Conservation (phyloP, 2,888 invertebrate species). For the Sepiola atlantica region DNA sequence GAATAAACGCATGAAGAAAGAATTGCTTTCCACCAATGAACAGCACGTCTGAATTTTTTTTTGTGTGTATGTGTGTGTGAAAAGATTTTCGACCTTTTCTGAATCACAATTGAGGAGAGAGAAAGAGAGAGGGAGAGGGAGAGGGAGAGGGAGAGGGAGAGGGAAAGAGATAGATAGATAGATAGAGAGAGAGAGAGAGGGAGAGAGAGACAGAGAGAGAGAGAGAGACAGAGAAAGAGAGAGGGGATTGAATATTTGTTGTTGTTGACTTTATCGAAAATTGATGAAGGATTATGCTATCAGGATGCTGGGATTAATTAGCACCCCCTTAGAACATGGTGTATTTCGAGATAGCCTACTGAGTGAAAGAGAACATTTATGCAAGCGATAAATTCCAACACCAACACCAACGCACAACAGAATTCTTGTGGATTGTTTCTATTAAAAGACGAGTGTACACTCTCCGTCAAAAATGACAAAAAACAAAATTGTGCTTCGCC, state of each 20-base stretch:
- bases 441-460: too few species aligned
- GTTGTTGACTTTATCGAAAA: background rate
- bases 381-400: background rate
- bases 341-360: background rate
- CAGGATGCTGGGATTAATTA: background rate
- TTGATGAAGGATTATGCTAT: background rate
- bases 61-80: background rate
- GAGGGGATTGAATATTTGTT: background rate
- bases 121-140: background rate
- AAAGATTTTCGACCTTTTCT: background rate
- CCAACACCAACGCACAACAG: too few species aligned
- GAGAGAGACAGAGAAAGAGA: background rate
- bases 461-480: too few species aligned
- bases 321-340: background rate
- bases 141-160: background rate
- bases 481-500: too few species aligned
- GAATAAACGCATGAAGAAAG: background rate
- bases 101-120: background rate
- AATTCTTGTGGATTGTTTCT: too few species aligned
- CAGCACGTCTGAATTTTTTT: background rate
- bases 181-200: background rate
- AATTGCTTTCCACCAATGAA: background rate
- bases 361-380: background rate
- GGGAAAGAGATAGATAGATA: background rate
- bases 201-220: background rate